These are phyloP conservation scores for Callinectes sapidus DNA, from an alignment of 2,888 invertebrate species.

Conservation along the genomic window DNA sequence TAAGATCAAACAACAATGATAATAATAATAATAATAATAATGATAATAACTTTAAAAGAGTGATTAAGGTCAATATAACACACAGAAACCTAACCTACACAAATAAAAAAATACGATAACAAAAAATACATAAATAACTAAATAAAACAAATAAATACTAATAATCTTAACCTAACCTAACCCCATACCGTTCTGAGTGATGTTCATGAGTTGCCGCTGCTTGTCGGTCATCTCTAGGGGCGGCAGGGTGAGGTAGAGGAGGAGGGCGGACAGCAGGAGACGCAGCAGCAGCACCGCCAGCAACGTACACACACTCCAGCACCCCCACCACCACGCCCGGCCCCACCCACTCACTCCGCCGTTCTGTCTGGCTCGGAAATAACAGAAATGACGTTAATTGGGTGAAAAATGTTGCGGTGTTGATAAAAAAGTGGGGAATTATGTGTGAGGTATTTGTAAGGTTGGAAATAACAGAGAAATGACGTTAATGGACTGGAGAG, in stretches of 20 bases:
- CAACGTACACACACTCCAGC: conserved; percentile 16
- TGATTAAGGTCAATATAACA: neutral
- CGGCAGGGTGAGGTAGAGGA: conserved; percentile 45
- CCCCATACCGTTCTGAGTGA: conserved; percentile 46
- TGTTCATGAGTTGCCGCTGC: conserved; percentile 50
- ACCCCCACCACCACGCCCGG: conserved; percentile 50
- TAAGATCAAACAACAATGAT: no score
- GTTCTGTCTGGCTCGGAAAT: neutral
- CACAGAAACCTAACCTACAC: neutral
- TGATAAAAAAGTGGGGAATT: no score
- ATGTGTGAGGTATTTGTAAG: no score
- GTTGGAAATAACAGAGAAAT: neutral
- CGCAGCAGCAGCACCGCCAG: conserved; percentile 26
- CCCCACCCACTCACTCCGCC: conserved; percentile 44
- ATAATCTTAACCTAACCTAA: no score
- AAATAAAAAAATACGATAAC: no score
- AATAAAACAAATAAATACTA: no score
- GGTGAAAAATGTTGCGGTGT: no score
- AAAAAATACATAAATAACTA: neutral
- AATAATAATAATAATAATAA: no score
- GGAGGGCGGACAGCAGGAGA: conserved; percentile 23
- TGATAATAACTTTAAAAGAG: no score
- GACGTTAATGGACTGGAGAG: neutral
- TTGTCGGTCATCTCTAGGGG: conserved; percentile 57
- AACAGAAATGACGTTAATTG: neutral